Percentiles rank a stretch among this genome's conserved stretches.
Conservation (phyloP, 2,113 vertebrate species). For the Tyto alba region DNA sequence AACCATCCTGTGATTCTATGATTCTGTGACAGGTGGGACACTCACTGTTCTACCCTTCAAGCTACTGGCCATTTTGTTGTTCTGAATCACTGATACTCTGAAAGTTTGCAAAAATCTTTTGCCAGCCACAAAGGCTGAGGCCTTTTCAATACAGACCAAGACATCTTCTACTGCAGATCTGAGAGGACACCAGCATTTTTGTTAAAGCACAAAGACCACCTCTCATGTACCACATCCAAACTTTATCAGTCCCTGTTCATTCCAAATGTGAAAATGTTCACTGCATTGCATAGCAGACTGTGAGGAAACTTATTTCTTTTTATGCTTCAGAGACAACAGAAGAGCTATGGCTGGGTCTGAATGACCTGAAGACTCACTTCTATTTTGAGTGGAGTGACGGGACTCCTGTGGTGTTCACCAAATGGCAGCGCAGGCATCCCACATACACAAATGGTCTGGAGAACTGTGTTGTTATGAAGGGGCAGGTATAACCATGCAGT, state of each 20-base stretch:
- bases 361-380: slow-evolving; percentile 81
- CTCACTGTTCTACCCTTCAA: background rate
- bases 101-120: background rate
- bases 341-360: slow-evolving; percentile 89
- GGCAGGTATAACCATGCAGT: slow-evolving; percentile 71
- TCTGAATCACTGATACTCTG: background rate
- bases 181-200: background rate
- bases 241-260: background rate
- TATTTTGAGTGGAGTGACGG: slow-evolving; percentile 89
- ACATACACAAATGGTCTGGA: slow-evolving; percentile 74
- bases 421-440: slow-evolving; percentile 81
- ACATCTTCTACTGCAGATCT: background rate
- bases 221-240: background rate
- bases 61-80: background rate
- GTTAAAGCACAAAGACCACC: background rate
- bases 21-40: background rate
- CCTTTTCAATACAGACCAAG: background rate
- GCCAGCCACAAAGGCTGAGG: background rate
- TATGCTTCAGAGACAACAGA: slow-evolving; percentile 73
- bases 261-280: background rate
- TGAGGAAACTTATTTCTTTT: background rate
- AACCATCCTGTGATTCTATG: too few relatives aligned
- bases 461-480: slow-evolving; percentile 82
- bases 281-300: too few relatives aligned
- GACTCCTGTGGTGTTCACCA: slow-evolving; percentile 81